Evolutionary conservation across 2,888 invertebrate genomes (phyloP), one percentile per base, ranked within the genome.

Genomic region (Clostera curtula): DNA sequence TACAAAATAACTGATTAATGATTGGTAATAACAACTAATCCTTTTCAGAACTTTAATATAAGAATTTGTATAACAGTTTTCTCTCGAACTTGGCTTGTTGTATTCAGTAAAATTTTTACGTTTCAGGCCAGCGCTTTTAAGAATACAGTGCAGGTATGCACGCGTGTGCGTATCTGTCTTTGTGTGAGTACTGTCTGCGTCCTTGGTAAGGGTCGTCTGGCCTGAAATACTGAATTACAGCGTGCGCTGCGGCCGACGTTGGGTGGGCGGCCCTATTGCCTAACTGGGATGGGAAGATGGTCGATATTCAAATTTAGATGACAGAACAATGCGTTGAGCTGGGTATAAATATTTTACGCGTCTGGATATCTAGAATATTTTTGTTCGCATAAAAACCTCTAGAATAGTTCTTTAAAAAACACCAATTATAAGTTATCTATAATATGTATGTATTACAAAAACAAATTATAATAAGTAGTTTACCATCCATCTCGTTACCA

Each of bases 141-240:
- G 27, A 23, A 49, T 34, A 25, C 27, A 36, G 38, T 57, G 62
- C 67, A 64, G 56, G 59, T 56, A 55, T 27, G 50, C 42, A 40
- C 35, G 53, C 49, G 53, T 49, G 49, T 53, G 54, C 51, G 57
- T 56, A 47, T 34, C 28, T 44, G 53, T 59, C 62, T 60, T 69
- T 64, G 49, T 42, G 56, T 54, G 66, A 60, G 58, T 50, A 48
- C 34, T 43, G 82, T 80, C 82, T 82, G 75, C 80, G 79, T 76
- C 82, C 82, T 80, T 82, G 74, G 31, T 23, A 43, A 69, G 67
- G 80, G 80, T 70, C 77, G 80, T 73, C 77, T 75, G 75, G 55
- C 64, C 69, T 67, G 70, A 62, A 69, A 58, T 43, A 37, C 63
- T 59, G 63, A 63, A 64, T 54, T 55, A 54, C 39, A 25, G 23